A percentile compares a stretch with the other conserved stretches of the same genome.
Evolutionary conservation across 1,140 invertebrate genomes (phyloP).

Genomic region (Pseudomyrmex flavicornis): DNA sequence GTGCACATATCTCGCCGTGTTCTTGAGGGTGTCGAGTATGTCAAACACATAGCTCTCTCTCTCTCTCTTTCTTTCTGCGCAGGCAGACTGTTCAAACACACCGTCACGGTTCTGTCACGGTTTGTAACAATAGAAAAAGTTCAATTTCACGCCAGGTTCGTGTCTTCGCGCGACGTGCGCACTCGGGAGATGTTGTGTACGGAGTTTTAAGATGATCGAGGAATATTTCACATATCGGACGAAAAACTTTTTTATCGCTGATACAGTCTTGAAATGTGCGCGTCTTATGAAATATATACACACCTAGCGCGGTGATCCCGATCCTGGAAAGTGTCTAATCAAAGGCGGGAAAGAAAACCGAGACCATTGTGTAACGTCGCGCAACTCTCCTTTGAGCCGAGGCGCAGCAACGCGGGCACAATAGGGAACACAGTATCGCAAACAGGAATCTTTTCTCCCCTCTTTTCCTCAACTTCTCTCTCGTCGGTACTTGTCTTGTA

Average conservation of each 20-base stretch:
- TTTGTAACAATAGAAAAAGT: neutral
- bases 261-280: too few relatives aligned
- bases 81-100: neutral
- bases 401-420: neutral
- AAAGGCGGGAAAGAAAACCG: constrained; percentile 55
- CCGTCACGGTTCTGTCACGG: neutral
- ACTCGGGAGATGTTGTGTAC: neutral
- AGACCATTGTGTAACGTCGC: constrained; percentile 54
- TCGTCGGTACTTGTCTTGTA: constrained; percentile 65
- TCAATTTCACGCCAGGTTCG: too few relatives aligned
- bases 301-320: neutral
- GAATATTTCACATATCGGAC: too few relatives aligned
- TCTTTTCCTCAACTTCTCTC: neutral
- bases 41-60: neutral
- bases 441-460: constrained; percentile 62
- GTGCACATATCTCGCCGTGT: constrained; percentile 22
- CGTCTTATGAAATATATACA: neutral
- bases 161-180: too few relatives aligned
- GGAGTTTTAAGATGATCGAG: too few relatives aligned
- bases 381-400: constrained; percentile 23
- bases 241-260: too few relatives aligned
- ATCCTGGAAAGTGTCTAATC: constrained; percentile 46
- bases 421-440: constrained; percentile 69
- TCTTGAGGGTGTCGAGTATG: constrained; percentile 9
- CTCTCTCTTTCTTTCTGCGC: too few relatives aligned